These are phyloP conservation scores for Phalangium opilio DNA, from an alignment of 2,888 invertebrate genomes.

Conservation along the genomic window DNA sequence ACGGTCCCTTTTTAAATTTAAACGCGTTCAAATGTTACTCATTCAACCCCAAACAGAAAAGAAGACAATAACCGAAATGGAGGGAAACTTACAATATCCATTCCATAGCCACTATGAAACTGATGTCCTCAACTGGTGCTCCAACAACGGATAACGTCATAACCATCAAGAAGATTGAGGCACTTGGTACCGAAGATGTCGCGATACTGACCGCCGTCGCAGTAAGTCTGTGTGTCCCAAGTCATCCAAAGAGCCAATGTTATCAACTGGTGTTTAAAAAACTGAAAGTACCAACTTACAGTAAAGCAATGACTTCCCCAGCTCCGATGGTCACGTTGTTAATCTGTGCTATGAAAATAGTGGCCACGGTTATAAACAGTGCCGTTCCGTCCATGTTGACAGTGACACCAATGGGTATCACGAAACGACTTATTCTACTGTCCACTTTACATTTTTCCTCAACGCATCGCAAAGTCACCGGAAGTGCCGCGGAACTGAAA, in stretches of 20 bases:
- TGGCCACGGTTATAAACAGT: slow-evolving; percentile 70
- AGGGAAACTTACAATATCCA: slow-evolving; percentile 83
- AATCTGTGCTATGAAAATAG: slow-evolving; percentile 74
- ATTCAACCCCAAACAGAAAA: not conserved
- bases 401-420: slow-evolving; percentile 31
- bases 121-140: slow-evolving; percentile 64
- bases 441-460: slow-evolving; percentile 25
- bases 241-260: not conserved
- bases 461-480: slow-evolving; percentile 29
- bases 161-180: slow-evolving; percentile 60
- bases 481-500: slow-evolving; percentile 29
- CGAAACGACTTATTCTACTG: slow-evolving; percentile 27
- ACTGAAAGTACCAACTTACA: slow-evolving; percentile 42
- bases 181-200: slow-evolving; percentile 71
- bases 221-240: slow-evolving; percentile 43
- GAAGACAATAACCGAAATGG: too few relatives aligned
- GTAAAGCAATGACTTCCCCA: slow-evolving; percentile 70
- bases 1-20: slow-evolving; percentile 46
- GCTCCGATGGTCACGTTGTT: slow-evolving; percentile 61
- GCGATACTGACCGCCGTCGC: slow-evolving; percentile 77
- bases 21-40: not conserved
- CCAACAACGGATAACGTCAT: slow-evolving; percentile 68
- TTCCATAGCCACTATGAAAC: slow-evolving; percentile 66
- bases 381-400: slow-evolving; percentile 80
- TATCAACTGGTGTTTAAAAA: not conserved